These are phyloP conservation scores for Platycheirus rosarum DNA, from an alignment of 2,888 invertebrate genomes.

Conservation along the genomic window DNA sequence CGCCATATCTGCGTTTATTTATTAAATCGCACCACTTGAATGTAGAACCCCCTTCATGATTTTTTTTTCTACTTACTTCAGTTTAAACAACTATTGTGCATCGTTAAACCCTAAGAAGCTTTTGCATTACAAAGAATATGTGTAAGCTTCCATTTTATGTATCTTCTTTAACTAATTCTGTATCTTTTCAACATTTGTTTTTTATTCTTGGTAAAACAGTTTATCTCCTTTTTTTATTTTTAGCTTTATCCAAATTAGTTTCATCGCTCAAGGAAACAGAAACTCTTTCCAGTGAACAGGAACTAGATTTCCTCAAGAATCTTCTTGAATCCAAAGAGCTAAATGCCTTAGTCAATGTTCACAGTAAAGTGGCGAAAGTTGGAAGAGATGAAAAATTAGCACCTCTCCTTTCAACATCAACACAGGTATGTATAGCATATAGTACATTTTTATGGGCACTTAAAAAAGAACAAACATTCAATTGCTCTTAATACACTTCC, in stretches of 20 bases:
- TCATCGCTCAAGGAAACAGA: slow-evolving; percentile 92
- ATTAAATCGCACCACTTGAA: too few relatives aligned
- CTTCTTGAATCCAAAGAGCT: slow-evolving; percentile 93
- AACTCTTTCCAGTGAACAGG: slow-evolving; percentile 90
- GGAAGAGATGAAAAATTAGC: slow-evolving; percentile 93
- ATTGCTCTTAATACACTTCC: slow-evolving; percentile 75
- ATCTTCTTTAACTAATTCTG: too few relatives aligned
- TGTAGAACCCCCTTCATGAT: too few relatives aligned
- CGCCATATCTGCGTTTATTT: too few relatives aligned
- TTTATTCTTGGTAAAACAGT: too few relatives aligned
- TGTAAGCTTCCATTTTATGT: too few relatives aligned
- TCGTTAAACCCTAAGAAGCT: too few relatives aligned
- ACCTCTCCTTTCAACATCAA: slow-evolving; percentile 92
- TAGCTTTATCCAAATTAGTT: slow-evolving; percentile 91
- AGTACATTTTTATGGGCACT: not conserved
- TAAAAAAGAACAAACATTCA: not conserved
- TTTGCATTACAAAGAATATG: too few relatives aligned
- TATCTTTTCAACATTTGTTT: too few relatives aligned
- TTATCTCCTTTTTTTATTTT: slow-evolving; percentile 78
- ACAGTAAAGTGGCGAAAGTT: slow-evolving; percentile 93
- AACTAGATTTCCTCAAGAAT: slow-evolving; percentile 92
- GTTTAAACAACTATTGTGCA: too few relatives aligned
- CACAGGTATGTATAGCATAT: slow-evolving; percentile 85
- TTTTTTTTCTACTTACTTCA: too few relatives aligned
- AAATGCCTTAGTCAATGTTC: slow-evolving; percentile 94